phyloP scores from a whole-genome alignment of 2,797 vertebrate species.

The Sylvia borin region DNA sequence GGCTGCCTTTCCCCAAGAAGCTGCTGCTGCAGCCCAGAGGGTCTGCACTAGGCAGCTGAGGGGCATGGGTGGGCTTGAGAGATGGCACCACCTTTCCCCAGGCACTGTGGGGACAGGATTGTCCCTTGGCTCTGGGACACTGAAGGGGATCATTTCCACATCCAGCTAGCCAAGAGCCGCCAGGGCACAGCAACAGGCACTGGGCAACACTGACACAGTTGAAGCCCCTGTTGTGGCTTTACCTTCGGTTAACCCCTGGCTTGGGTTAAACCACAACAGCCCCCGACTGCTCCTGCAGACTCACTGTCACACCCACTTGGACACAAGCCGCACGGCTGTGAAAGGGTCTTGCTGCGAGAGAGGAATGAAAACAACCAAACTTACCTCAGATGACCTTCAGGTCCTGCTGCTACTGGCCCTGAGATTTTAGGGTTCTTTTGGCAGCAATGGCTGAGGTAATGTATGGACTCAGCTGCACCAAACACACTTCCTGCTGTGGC shows the following conservation, averaged over 20 bases:
- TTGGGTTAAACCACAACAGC: background rate
- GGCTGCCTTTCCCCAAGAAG: background rate
- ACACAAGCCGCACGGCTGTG: no score
- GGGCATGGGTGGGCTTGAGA: fast-evolving
- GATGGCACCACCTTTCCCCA: background rate
- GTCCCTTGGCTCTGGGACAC: background rate
- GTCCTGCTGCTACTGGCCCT: background rate
- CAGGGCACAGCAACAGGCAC: background rate
- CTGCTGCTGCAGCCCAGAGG: background rate
- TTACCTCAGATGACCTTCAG: background rate
- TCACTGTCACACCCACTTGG: background rate
- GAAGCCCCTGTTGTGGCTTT: background rate
- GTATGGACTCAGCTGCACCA: fast-evolving
- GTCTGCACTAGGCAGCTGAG: background rate
- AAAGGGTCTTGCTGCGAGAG: background rate
- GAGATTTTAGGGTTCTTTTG: background rate
- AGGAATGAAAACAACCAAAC: background rate
- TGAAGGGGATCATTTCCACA: background rate
- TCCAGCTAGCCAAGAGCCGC: background rate
- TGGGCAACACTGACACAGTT: background rate
- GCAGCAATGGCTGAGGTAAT: background rate
- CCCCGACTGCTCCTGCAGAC: background rate
- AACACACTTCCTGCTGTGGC: background rate
- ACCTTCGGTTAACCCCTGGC: background rate
- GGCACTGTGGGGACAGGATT: background rate